phyloP scores from a whole-genome alignment of 2,888 invertebrate genomes.

The Callimorpha dominula region DNA sequence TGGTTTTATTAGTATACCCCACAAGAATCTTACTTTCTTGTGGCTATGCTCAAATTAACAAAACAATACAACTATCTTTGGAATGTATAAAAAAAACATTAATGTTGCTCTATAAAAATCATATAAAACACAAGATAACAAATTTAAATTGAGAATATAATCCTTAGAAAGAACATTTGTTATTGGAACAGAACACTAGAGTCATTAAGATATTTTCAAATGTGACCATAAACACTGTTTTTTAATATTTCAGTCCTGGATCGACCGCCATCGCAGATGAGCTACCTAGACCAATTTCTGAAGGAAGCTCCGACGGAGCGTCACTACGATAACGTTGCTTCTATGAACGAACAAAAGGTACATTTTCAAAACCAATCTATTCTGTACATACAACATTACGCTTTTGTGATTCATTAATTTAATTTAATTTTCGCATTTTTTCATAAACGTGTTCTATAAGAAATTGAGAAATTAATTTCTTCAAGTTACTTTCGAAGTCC shows the following conservation, averaged over 20 bases:
- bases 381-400: slow-evolving; percentile 21
- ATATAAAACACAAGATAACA: not conserved
- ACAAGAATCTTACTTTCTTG: no score
- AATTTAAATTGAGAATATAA: no score
- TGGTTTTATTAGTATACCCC: no score
- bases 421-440: slow-evolving; percentile 19
- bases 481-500: not conserved
- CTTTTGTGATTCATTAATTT: slow-evolving; percentile 43
- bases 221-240: not conserved
- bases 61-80: not conserved
- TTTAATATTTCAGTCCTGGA: slow-evolving; percentile 90
- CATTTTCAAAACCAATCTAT: slow-evolving; percentile 41
- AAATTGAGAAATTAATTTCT: not conserved
- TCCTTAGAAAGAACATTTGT: not conserved
- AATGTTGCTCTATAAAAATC: not conserved
- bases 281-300: slow-evolving; percentile 95
- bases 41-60: not conserved
- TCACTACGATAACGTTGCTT: slow-evolving; percentile 81
- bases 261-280: slow-evolving; percentile 96
- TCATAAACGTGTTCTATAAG: slow-evolving; percentile 27
- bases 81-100: not conserved
- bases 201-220: not conserved
- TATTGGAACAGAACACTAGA: slow-evolving; percentile 30
- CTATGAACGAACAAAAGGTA: slow-evolving; percentile 82
- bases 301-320: slow-evolving; percentile 88